Evolutionary conservation across 2,888 invertebrate genomes (phyloP), one percentile per base, ranked within the genome.

Genomic region (Dryomyza anilis): DNA sequence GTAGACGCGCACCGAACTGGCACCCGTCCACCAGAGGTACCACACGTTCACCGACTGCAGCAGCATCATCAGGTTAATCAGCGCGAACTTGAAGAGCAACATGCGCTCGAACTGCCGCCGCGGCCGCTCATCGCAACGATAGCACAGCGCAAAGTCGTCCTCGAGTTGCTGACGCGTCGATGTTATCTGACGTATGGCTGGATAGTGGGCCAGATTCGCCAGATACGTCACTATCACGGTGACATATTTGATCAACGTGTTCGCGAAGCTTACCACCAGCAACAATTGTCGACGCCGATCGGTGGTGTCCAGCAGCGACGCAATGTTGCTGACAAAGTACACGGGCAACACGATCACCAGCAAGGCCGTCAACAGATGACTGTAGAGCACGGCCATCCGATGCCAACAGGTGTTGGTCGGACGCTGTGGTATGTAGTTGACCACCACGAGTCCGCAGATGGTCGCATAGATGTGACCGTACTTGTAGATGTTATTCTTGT

Each of bases 381-480:
- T 74, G 50, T 77, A 79, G 4, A 59, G 57, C 0, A 74, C 14
- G 1, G 70, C 62, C 0, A 66, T 46, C 1, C 60, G 67, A 43
- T 73, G 30, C 1, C 71, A 67, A 0, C 57, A 36, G 0, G 69
- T 57, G 23, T 66, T 68, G 3, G 66, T 66, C 1, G 65, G 43
- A 16, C 59, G 55, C n/a, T 65, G 57, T 3, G 77, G 79, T 60
- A 71, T 64, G 48, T 79, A 78, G 27, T 78, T 78, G 27, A 78
- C 77, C 14, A 72, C 68, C 64, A 73, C 73, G 56, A 78, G 73
- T 10, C 78, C 78, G 23, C 67, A 75, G 30, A 79, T 66, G 12
- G 67, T 69, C 3, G 79, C 78, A 66, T 78, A 79, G 30, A 78
- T 68, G 53, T 79, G 74, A 2, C 79, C 78, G 36, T 76, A 78